Percentiles rank a stretch among this genome's conserved stretches.
phyloP scores from a whole-genome alignment of 2,797 vertebrate genomes.

The Spinus olivaceus region DNA sequence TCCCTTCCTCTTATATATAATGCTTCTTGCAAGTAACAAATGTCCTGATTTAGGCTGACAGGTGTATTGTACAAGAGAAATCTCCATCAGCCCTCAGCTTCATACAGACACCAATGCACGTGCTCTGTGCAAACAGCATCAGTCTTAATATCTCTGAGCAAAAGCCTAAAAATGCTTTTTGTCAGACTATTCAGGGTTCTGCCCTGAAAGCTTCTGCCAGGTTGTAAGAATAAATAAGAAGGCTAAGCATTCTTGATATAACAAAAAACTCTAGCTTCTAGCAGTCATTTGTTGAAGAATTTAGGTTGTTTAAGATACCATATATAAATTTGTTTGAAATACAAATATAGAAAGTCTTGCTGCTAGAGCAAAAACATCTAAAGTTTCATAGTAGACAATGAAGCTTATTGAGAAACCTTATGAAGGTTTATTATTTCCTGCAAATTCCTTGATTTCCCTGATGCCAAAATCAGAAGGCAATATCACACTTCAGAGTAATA shows the following conservation, averaged over 20 bases:
- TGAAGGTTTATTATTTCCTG: not conserved
- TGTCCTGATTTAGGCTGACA: accelerated
- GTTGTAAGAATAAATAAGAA: not conserved
- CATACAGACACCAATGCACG: not conserved
- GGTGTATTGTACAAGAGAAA: not conserved
- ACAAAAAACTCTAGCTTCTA: not conserved
- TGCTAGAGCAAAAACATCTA: not conserved
- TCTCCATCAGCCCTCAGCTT: not conserved
- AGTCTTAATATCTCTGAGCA: not conserved
- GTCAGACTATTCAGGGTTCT: not conserved
- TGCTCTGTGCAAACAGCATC: not conserved
- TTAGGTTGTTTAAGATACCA: not conserved
- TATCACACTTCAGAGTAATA: not conserved
- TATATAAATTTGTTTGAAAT: not conserved
- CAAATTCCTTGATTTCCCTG: not conserved
- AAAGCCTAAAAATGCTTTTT: not conserved
- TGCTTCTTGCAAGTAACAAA: not conserved
- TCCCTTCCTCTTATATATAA: not conserved
- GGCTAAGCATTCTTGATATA: not conserved
- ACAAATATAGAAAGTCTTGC: not conserved
- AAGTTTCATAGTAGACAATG: not conserved
- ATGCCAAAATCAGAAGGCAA: not conserved
- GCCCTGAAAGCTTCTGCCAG: not conserved
- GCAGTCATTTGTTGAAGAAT: not conserved
- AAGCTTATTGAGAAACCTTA: not conserved